Percentiles rank a stretch among this genome's conserved stretches.
These are phyloP conservation scores for Tinamus major DNA, from an alignment of 2,797 vertebrate species.

Conservation along the genomic window DNA sequence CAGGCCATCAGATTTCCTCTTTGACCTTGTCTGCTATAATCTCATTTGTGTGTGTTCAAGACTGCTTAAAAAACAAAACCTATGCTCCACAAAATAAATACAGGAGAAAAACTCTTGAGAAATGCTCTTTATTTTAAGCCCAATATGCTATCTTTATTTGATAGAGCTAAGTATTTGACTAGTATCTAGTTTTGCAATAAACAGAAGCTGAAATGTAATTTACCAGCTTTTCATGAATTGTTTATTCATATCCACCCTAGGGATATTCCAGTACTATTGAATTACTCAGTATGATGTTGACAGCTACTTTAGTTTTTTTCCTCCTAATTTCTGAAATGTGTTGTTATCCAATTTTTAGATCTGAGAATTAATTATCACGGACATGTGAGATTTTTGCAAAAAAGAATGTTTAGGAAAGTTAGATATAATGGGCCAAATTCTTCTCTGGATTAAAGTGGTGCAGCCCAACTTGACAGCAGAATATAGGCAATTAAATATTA, in stretches of 20 bases:
- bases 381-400: background rate
- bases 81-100: constrained; percentile 19
- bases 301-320: constrained; percentile 18
- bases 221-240: constrained; percentile 65
- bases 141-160: constrained; percentile 31
- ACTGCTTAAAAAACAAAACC: background rate
- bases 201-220: constrained; percentile 70
- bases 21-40: constrained; percentile 33
- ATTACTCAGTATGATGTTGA: constrained; percentile 64
- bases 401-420: background rate
- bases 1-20: constrained; percentile 20
- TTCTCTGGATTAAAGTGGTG: background rate
- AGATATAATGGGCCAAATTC: background rate
- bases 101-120: background rate
- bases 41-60: background rate
- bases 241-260: constrained; percentile 65
- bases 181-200: constrained; percentile 63
- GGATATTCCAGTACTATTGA: constrained; percentile 65
- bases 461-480: background rate
- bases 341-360: constrained; percentile 38
- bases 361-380: constrained; percentile 47
- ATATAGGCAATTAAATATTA: constrained; percentile 25
- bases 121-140: constrained; percentile 33
- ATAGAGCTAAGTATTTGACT: constrained; percentile 58
- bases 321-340: constrained; percentile 48